These are phyloP conservation scores for Iguana delicatissima DNA, from an alignment of 2,797 vertebrate genomes.

Conservation along the genomic window DNA sequence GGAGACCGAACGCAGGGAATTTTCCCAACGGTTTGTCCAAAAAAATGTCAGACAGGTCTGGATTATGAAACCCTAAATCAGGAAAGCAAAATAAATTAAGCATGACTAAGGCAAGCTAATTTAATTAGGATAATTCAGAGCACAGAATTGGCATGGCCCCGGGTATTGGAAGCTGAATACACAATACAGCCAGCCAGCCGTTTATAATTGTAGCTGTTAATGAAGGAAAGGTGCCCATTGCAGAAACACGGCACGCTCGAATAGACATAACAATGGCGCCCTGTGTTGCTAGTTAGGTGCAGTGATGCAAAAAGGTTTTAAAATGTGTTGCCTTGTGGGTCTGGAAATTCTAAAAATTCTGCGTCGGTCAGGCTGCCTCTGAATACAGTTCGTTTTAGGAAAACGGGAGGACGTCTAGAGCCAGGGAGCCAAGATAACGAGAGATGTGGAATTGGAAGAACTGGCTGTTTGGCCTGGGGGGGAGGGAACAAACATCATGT, in stretches of 20 bases:
- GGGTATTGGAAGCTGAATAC: neutral
- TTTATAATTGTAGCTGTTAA: neutral
- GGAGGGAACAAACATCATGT: too few species aligned
- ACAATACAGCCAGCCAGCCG: too few species aligned
- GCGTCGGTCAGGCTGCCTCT: neutral
- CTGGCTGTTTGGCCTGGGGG: too few species aligned
- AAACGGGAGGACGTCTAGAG: neutral
- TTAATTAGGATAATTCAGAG: neutral
- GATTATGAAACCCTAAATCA: neutral
- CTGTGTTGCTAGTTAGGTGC: neutral
- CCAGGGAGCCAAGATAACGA: too few species aligned
- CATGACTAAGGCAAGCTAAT: neutral
- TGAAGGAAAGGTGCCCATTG: neutral
- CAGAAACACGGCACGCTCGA: neutral
- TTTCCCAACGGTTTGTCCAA: neutral
- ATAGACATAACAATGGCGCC: neutral
- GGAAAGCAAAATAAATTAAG: neutral
- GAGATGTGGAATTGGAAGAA: too few species aligned
- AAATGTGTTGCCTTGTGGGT: neutral
- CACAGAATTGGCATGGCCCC: neutral
- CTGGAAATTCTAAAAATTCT: neutral
- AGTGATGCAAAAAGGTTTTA: neutral
- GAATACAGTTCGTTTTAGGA: neutral
- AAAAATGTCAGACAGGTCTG: neutral
- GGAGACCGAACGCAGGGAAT: neutral